phyloP scores from a whole-genome alignment of 2,797 vertebrate genomes.

The Acanthopagrus latus region DNA sequence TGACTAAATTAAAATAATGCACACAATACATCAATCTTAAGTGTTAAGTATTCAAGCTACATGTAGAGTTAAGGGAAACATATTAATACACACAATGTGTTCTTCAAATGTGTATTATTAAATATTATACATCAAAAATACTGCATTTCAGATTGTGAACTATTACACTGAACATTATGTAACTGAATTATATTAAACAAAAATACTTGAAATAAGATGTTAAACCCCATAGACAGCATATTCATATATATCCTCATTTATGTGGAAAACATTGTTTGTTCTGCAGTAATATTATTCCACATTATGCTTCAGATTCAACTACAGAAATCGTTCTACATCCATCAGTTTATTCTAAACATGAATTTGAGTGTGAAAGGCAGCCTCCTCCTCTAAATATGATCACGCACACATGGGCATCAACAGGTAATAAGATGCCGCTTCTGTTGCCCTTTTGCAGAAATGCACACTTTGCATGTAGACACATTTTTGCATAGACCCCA shows the following conservation, averaged over 20 bases:
- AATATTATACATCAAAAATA: no score
- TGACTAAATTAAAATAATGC: no score
- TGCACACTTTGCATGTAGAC: conserved; percentile 5
- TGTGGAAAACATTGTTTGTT: not conserved
- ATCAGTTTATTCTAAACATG: not conserved
- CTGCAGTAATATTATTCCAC: not conserved
- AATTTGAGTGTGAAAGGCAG: not conserved
- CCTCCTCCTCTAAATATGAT: not conserved
- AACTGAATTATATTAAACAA: no score
- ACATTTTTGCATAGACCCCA: conserved; percentile 12
- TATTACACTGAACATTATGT: no score
- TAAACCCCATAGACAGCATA: no score
- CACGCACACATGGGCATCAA: conserved; percentile 3
- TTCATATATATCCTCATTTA: not conserved
- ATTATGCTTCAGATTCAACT: not conserved
- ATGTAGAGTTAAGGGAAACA: no score
- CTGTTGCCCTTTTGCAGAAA: conserved; percentile 22
- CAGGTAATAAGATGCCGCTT: conserved; percentile 28
- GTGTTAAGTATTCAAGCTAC: no score
- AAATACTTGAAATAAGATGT: no score
- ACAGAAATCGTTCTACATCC: not conserved
- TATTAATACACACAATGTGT: no score
- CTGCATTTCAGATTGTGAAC: no score
- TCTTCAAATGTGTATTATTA: no score
- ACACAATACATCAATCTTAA: no score